Base-by-base conservation (phyloP, 53 echinoderm and acorn worm species). In the Paracentrotus lividus region DNA sequence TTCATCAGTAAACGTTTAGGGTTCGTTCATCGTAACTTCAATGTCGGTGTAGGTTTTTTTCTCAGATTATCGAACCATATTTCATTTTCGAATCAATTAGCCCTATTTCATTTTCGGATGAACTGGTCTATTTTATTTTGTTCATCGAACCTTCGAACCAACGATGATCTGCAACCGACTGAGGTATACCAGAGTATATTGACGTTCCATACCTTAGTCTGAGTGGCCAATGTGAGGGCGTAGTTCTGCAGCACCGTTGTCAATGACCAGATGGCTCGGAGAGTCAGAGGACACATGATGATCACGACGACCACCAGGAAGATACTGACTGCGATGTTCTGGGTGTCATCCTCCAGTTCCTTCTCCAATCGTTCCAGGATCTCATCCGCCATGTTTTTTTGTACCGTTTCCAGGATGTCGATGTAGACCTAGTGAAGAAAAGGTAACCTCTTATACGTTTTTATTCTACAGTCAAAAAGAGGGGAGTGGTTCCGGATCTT, bases 311-410 rank as follows among this genome's bases (percentile, higher is more conserved):
- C 85, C n/a, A 97, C 97, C 4, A 97, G 93, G 52, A 95, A 89
- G 44, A 95, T 97, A 93, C 97, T 97, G 81, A 96, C 93, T 26
- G 96, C 96, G 77, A 96, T 96, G 77, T 96, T 93, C 49, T 97
- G 93, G 40, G 95, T 96, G 90, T 97, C 97, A 36, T 92, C 84
- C 76, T 95, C 94, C 42, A 97, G 86, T 75, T 97, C 97, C 38
- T 93, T 94, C 75, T 97, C 95, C 13, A 97, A 93, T 23, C 91
- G 59, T 4, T 55, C 65, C 29, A 97, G 90, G 56, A 96, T 97
- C 85, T 97, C 94, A 40, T 96, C 96, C n/a, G 97, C 97, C 96
- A 97, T 95, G 88, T 96, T 94, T 91, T 96, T 96, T 84, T 96
- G 97, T 9, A 97, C 97, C 64, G 88, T 92, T 57, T 95, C 97